phyloP scores from a whole-genome alignment of 1,140 invertebrate genomes.

The Macrobrachium nipponense region DNA sequence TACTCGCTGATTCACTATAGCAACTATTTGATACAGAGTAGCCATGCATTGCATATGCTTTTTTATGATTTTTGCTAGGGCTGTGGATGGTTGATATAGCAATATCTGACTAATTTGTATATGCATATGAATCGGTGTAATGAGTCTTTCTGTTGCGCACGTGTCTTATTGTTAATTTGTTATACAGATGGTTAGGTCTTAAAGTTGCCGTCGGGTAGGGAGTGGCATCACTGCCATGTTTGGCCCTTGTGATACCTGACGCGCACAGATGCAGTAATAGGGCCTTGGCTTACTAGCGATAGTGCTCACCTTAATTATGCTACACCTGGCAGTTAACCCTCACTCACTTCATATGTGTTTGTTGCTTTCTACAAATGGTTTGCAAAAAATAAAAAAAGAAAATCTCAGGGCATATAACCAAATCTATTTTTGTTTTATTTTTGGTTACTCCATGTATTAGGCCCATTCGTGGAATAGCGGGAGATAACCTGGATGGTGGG shows the following conservation, averaged over 20 bases:
- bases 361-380: conserved; percentile 39
- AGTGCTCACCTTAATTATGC: conserved; percentile 37
- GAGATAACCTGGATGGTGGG: conserved; percentile 20
- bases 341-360: conserved; percentile 35
- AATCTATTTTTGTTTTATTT: conserved; percentile 47
- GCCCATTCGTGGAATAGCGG: conserved; percentile 46
- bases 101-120: conserved; percentile 54
- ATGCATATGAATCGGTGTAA: conserved; percentile 54
- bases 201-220: conserved; percentile 17
- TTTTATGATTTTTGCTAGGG: conserved; percentile 52
- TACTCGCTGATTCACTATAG: conserved; percentile 43
- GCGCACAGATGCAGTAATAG: conserved; percentile 55
- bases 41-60: conserved; percentile 46
- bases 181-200: conserved; percentile 52
- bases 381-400: conserved; percentile 38
- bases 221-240: neutral
- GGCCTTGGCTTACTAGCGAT: conserved; percentile 46
- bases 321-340: conserved; percentile 36
- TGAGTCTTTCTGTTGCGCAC: conserved; percentile 53
- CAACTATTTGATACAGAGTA: conserved; percentile 45
- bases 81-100: conserved; percentile 54
- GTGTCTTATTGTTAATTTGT: conserved; percentile 55
- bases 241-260: conserved; percentile 19
- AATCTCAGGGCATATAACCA: conserved; percentile 54
- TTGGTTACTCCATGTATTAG: conserved; percentile 43